Base-by-base conservation (phyloP, 2,113 vertebrate species). In the Proteles cristata region DNA sequence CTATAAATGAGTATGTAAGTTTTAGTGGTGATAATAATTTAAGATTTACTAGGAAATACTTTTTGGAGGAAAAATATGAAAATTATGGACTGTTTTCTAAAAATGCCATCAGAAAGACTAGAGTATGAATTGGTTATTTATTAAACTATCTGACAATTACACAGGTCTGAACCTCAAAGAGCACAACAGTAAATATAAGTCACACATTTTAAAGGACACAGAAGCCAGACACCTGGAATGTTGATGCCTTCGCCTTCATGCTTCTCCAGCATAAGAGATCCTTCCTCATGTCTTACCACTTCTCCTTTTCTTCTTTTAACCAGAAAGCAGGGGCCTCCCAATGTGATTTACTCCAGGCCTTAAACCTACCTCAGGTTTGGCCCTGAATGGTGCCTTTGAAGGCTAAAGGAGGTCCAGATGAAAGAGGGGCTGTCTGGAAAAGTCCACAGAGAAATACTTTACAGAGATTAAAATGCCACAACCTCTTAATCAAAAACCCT, bases 301-400 rank as follows among this genome's bases (percentile, higher is more conserved):
- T 88, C 80, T 83, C 33, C 33, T 85, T 90, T 86, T 88, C 82
- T 95, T 48, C 39, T 28, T 95, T 94, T 50, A 96, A 76, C 43
- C 69, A 82, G 25, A 81, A 81, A 53, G 26, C 95, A 93, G 4
- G 73, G 69, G 2, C 63, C n/a, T 76, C 71, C 26, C 45, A 45
- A 4, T 68, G 65, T 97, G 97, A 98, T 98, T 96, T 96, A 96
- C 95, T 97, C 94, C 96, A 97, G 97, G 91, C 81, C 88, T 93
- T 79, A 93, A 95, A 66, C 76, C 33, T 83, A 97, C 88, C 93
- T 97, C 81, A 92, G 45, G 66, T 85, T 73, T 97, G 76, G 92
- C 94, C 76, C 39, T 23, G 55, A 96, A 85, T 55, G 33, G 28
- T 55, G 90, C 84, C 96, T 97, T 98, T 98, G 97, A 97, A 97